Base-by-base conservation (phyloP, 2,113 vertebrate species). In the Dissostichus mawsoni region DNA sequence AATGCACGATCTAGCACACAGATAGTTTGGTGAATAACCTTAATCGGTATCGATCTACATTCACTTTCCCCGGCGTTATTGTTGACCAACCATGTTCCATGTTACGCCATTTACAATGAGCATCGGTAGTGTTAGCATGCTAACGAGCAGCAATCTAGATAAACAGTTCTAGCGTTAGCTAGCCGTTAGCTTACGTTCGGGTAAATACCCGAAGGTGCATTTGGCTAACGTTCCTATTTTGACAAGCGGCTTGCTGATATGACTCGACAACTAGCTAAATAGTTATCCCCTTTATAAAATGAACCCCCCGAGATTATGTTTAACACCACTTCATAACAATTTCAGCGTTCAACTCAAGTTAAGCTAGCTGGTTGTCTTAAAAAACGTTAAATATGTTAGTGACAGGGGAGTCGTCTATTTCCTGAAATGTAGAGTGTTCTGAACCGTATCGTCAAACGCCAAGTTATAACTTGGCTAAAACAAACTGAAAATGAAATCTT, bases 321-420 rank as follows among this genome's bases (percentile, higher is more conserved):
- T 45, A 11, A 29, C 10, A 11, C 20, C 48, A 52, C 50, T 51
- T 33, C 50, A 58, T 17, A 66, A 13, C 14, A 13, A 51, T 78
- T 58, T 56, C 72, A 55, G 17, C 51, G 2, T 61, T 33, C 44
- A 33, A 29, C 55, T 72, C 36, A 56, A 73, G 23, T 55, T 16
- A 33, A 58, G 16, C 3, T 9, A 33, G 16, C 64, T 51, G 41
- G 12, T 23, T 48, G 50, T 62, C 50, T 14, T 23, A 29, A 69
- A 85, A 73, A 81, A 81, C 81, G 55, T 70, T 47, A 52, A 69
- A 83, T 47, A 55, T 73, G 75, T 74, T 80, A 80, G 52, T 86
- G 84, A 89, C 85, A 87, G 76, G 56, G 92, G 89, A 79, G 69
- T 58, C 81, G 93, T 91, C 90, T 93, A 94, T 91, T 93, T 93